Evolutionary conservation across 2,113 vertebrate genomes (phyloP).

Genomic region (Pseudopipra pipra): DNA sequence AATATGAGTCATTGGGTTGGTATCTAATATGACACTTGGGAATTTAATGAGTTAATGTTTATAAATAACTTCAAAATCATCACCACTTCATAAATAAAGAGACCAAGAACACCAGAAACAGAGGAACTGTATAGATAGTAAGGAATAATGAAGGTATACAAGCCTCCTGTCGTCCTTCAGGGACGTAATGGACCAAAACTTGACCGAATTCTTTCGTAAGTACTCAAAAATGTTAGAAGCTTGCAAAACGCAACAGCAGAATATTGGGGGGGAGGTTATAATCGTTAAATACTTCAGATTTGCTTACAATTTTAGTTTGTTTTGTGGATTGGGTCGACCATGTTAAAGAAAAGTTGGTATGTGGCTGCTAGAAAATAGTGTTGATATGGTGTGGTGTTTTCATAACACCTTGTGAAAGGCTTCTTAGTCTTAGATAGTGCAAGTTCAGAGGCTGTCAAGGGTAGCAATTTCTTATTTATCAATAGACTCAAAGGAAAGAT

Average conservation of each 20-base stretch:
- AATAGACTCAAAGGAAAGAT: neutral
- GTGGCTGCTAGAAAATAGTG: neutral
- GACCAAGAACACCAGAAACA: neutral
- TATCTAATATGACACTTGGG: slow-evolving; percentile 34
- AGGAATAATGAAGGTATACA: slow-evolving; percentile 67
- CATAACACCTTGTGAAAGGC: neutral
- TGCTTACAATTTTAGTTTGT: neutral
- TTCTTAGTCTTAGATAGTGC: neutral
- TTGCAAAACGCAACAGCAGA: fast-evolving
- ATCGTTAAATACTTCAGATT: neutral
- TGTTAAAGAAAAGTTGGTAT: neutral
- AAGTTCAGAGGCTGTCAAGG: neutral
- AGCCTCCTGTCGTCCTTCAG: slow-evolving; percentile 29
- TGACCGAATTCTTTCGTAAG: slow-evolving; percentile 75
- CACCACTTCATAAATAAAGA: slow-evolving; percentile 64
- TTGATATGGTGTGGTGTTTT: neutral
- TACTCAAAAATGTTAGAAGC: neutral
- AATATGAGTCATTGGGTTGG: slow-evolving; percentile 46
- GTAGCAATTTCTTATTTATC: neutral
- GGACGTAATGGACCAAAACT: slow-evolving; percentile 72
- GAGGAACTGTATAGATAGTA: neutral
- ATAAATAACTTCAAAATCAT: slow-evolving; percentile 75
- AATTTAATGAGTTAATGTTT: slow-evolving; percentile 67
- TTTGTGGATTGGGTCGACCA: neutral
- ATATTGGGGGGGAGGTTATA: neutral